phyloP scores from a whole-genome alignment of 2,113 vertebrate species.

The Hypocryptadius cinnamomeus region DNA sequence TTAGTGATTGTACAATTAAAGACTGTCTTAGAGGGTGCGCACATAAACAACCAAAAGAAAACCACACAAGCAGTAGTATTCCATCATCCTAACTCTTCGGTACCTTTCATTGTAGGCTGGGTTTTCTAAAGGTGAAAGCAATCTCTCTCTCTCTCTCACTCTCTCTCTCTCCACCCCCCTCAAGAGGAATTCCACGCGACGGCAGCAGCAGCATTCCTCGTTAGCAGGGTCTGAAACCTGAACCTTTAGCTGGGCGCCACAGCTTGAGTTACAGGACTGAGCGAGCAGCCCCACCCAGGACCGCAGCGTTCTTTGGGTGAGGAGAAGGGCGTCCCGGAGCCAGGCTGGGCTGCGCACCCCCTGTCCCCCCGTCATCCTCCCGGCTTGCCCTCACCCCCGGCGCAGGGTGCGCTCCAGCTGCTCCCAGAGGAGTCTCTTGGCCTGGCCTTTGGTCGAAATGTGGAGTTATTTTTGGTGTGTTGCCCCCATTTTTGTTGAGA shows the following conservation, averaged over 20 bases:
- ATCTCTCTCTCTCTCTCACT: too few species aligned
- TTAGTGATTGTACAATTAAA: not conserved
- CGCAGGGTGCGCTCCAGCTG: not conserved
- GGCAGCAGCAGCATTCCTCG: not conserved
- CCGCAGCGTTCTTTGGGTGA: not conserved
- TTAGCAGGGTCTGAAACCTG: not conserved
- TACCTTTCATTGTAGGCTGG: not conserved
- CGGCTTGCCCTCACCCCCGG: rapidly evolving
- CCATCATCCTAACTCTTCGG: not conserved
- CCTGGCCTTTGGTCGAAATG: not conserved
- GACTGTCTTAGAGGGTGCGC: not conserved
- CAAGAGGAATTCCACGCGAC: not conserved
- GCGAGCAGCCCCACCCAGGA: not conserved
- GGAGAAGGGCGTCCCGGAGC: not conserved
- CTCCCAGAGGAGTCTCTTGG: not conserved
- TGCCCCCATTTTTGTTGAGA: not conserved
- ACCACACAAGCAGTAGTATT: not conserved
- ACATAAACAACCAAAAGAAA: not conserved
- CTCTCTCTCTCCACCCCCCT: not conserved
- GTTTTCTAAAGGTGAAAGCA: not conserved
- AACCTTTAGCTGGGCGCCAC: not conserved
- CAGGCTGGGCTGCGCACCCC: rapidly evolving
- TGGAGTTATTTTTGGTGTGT: not conserved
- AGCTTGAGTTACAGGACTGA: not conserved
- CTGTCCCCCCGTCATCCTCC: rapidly evolving